Conservation (phyloP, 2,797 vertebrate species). For the Heliangelus exortis region DNA sequence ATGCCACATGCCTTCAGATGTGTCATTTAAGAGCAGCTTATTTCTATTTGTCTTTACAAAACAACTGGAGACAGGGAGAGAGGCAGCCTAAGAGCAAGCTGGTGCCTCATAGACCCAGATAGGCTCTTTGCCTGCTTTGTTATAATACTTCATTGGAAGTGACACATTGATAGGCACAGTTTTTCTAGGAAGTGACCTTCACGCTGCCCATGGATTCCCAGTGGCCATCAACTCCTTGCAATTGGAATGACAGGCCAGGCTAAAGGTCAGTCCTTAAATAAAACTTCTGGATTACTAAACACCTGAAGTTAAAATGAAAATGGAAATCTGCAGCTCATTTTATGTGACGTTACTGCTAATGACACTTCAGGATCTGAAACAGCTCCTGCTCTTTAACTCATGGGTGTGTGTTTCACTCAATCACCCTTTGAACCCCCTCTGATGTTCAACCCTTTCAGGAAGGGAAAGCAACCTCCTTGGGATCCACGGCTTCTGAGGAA, state of each 20-base stretch:
- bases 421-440: not conserved
- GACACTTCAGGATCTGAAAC: conserved; percentile 46
- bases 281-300: conserved; percentile 84
- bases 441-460: not conserved
- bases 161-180: conserved; percentile 86
- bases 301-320: conserved; percentile 83
- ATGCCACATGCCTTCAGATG: not conserved
- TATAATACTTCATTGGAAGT: conserved; percentile 86
- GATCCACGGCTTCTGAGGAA: not conserved
- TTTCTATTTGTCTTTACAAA: conserved; percentile 32
- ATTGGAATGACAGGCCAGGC: conserved; percentile 82
- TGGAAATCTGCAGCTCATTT: conserved; percentile 80
- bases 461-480: not conserved
- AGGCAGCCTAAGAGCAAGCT: not conserved
- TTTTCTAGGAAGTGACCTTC: conserved; percentile 88
- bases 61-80: not conserved
- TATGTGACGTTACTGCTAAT: conserved; percentile 71
- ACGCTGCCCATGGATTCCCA: conserved; percentile 85
- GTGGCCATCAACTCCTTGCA: conserved; percentile 81
- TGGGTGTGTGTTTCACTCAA: not conserved
- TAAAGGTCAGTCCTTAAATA: conserved; percentile 90
- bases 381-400: conserved; percentile 25
- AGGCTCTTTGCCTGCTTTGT: conserved; percentile 76
- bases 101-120: conserved; percentile 52
- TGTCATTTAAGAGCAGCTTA: conserved; percentile 40